Percentiles rank a stretch among this genome's conserved stretches.
phyloP scores from a whole-genome alignment of 2,113 vertebrate genomes.

The Ochotona curzoniae region DNA sequence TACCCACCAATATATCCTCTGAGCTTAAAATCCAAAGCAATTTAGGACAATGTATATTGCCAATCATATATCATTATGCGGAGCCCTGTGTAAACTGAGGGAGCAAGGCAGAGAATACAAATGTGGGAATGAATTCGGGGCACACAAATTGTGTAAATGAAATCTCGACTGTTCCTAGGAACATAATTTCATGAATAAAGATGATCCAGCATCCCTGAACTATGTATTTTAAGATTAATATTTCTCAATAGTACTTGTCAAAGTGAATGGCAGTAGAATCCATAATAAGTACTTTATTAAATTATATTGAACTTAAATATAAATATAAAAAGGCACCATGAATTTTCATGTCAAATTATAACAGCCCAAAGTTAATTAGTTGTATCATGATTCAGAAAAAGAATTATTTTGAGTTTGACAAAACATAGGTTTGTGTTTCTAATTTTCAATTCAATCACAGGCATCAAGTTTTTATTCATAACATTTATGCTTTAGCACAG shows the following conservation, averaged over 20 bases:
- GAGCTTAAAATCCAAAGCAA: neutral
- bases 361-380: constrained; percentile 68
- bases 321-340: constrained; percentile 67
- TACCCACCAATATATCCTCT: neutral
- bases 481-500: constrained; percentile 30
- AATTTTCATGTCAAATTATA: constrained; percentile 76
- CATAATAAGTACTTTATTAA: constrained; percentile 80
- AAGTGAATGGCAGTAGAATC: constrained; percentile 73
- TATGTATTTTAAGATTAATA: constrained; percentile 78
- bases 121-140: constrained; percentile 55
- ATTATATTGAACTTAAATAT: constrained; percentile 75
- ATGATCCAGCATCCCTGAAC: constrained; percentile 71
- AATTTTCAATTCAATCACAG: constrained; percentile 56
- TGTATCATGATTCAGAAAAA: constrained; percentile 51
- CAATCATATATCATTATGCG: neutral
- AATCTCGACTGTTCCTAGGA: constrained; percentile 63
- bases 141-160: constrained; percentile 50
- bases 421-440: constrained; percentile 72
- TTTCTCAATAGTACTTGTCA: constrained; percentile 81
- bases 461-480: constrained; percentile 28
- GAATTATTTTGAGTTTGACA: constrained; percentile 60
- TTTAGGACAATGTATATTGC: neutral
- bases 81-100: neutral
- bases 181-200: constrained; percentile 78
- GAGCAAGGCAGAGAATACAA: constrained; percentile 32